Base-by-base conservation (phyloP, 2,888 invertebrate genomes). In the Muschampia plurimacula region DNA sequence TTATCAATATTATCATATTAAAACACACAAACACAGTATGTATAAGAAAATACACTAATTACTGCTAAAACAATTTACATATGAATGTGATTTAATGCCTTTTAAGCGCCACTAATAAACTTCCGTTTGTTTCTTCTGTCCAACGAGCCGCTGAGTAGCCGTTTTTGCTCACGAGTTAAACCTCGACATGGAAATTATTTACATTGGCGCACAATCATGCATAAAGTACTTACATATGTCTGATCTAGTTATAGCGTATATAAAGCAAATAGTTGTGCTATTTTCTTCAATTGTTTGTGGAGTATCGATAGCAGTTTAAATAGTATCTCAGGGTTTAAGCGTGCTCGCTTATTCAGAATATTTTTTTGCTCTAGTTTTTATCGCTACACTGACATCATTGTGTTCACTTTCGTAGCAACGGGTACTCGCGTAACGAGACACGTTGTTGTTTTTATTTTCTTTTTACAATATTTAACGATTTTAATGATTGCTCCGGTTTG, bases 361-460 rank as follows among this genome's bases (percentile, higher is more conserved):
- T 84, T 92, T 92, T 32, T 91, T 91, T 93, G 86, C 84, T 84
- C 77, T 78, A 80, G 82, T 90, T 90, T 91, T 90, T 92, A 87
- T 89, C 86, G 81, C 81, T 79, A 83, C 80, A 86, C 89, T 89
- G 89, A 89, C 90, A 91, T 90, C 90, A 89, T 89, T 90, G 90
- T 92, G 85, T 89, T 92, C 89, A 90, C 90, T 92, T 92, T 92
- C 92, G 91, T 92, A 89, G 89, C 88, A 91, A 91, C 92, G 91
- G 91, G 91, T 90, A 91, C 89, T 89, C 87, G 86, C 85, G 91
- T 91, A 92, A 92, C 90, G 89, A 91, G 91, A 88, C 87, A 84
- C 83, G 82, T 83, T 78, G 86, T 84, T 86, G 86, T 88, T 88
- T 86, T 89, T 89, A 85, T 88, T 89, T 89, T 89, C 86, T 89